Conservation (phyloP, 2,113 vertebrate genomes). For the Actenoides hombroni region DNA sequence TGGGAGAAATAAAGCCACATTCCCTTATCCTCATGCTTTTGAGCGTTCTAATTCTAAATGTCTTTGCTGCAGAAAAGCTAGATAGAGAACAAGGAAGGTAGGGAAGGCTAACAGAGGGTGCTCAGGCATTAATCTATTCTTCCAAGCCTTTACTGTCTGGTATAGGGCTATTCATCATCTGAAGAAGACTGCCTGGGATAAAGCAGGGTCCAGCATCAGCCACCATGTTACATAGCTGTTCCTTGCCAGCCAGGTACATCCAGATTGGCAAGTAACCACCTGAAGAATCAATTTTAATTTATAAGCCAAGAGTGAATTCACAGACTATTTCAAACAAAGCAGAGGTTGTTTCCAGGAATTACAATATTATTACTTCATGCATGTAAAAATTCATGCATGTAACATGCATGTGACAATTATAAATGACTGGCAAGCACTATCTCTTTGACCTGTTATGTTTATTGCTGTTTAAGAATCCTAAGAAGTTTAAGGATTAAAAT, state of each 20-base stretch:
- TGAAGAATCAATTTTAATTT: not conserved
- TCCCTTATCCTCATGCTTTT: not conserved
- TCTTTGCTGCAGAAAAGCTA: not conserved
- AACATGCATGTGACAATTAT: not conserved
- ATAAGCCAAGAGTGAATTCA: not conserved
- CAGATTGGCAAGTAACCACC: not conserved
- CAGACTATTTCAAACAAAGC: not conserved
- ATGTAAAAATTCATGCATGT: not conserved
- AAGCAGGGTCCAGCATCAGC: not conserved
- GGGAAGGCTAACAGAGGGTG: not conserved
- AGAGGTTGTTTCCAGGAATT: not conserved
- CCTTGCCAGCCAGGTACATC: not conserved
- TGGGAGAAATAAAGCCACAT: not conserved
- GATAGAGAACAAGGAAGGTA: not conserved
- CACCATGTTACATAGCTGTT: not conserved
- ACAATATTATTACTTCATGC: not conserved
- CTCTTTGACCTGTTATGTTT: not conserved
- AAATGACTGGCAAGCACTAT: not conserved
- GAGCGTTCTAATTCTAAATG: not conserved
- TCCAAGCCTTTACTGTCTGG: not conserved
- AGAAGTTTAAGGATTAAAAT: not conserved
- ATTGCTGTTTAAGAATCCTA: not conserved
- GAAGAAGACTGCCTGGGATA: not conserved
- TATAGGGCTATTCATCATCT: not conserved
- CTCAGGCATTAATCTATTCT: not conserved